Evolutionary conservation across 2,888 invertebrate species (phyloP).

Genomic region (Melieria crassipennis): DNA sequence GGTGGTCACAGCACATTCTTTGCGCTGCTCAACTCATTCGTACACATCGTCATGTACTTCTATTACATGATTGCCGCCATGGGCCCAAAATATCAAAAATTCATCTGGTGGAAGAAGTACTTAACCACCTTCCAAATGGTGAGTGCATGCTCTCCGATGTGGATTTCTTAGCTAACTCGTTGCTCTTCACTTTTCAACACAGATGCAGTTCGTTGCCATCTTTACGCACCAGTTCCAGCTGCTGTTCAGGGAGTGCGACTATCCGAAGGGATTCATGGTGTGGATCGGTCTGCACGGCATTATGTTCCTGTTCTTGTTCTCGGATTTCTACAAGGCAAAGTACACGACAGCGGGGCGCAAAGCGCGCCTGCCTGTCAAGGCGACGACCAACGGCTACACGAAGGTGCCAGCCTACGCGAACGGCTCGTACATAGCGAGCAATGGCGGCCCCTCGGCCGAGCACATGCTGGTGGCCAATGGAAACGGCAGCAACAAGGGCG

Average conservation of each 20-base stretch:
- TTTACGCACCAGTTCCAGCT: slow-evolving; percentile 92
- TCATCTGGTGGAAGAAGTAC: slow-evolving; percentile 98
- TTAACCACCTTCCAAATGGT: slow-evolving; percentile 96
- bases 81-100: slow-evolving; percentile 93
- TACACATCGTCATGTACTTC: slow-evolving; percentile 97
- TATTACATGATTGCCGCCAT: slow-evolving; percentile 96
- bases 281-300: slow-evolving; percentile 96
- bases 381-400: slow-evolving; percentile 49
- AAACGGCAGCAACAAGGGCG: slow-evolving; percentile 65
- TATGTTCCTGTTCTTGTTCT: slow-evolving; percentile 93
- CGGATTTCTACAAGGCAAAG: slow-evolving; percentile 90
- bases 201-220: slow-evolving; percentile 93
- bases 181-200: slow-evolving; percentile 39
- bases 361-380: slow-evolving; percentile 48
- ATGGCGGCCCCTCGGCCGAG: slow-evolving; percentile 43
- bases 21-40: slow-evolving; percentile 91
- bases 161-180: neutral
- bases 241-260: slow-evolving; percentile 89
- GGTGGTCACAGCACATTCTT: slow-evolving; percentile 98
- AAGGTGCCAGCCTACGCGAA: slow-evolving; percentile 46
- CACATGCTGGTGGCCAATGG: slow-evolving; percentile 46
- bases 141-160: slow-evolving; percentile 47
- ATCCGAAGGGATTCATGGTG: slow-evolving; percentile 88
- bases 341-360: slow-evolving; percentile 69
- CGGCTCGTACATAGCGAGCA: slow-evolving; percentile 39